Base-by-base conservation (phyloP, 2,797 vertebrate species). In the Pseudochromis fuscus region DNA sequence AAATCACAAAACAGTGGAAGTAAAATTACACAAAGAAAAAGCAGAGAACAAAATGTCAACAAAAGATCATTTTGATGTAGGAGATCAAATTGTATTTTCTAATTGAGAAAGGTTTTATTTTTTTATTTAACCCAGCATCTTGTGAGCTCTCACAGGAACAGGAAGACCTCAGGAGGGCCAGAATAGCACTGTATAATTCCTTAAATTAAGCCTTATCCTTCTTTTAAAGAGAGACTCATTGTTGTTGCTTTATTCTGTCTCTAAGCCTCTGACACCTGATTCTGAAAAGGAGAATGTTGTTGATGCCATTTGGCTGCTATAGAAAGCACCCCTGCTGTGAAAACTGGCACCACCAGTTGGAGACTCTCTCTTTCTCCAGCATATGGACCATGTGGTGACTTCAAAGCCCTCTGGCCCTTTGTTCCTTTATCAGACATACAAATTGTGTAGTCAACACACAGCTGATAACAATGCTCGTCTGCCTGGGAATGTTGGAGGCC, bases 391-490 rank as follows among this genome's bases (percentile, higher is more conserved):
- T 89, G 91, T 91, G 87, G 77, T 37, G 50, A 85, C 86, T 86
- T 94, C 91, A 93, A 92, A 92, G 90, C 63, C 68, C 74, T 65
- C 42, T 21, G 68, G 5, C 63, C 49, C 82, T 90, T 89, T 92
- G 89, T 93, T 87, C 77, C 83, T 88, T 90, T 90, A 88, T 93
- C 87, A 86, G 83, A 70, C 81, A 38, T 48, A 90, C 91, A 90
- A 87, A 89, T 83, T 89, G 85, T 84, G 67, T 74, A 74, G 81
- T 86, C 69, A 83, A 77, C 88, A 87, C 83, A 74, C 62, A 5
- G 40, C 77, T 89, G 90, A 91, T 91, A 92, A 87, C 87, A 77
- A 70, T 79, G 84, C 88, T 79, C 84, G 67, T 53, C 35, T 60
- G 67, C 16, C 83, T 81, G 73, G 53, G 65, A 71, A 70, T 38